Conservation (phyloP, 1,140 invertebrate species). For the Drosophila kepulauana region DNA sequence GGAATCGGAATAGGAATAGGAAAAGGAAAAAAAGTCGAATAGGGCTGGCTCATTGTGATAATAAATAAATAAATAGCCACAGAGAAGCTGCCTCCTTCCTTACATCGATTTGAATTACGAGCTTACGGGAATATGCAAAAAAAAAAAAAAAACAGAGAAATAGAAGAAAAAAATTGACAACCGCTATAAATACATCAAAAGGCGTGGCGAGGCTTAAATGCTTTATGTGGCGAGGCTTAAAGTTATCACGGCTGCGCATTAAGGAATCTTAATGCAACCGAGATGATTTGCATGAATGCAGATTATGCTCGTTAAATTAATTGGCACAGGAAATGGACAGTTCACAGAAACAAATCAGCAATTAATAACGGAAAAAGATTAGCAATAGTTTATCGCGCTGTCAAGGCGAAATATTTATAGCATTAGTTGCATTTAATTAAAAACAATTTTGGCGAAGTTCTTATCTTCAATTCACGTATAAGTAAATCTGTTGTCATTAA, state of each 20-base stretch:
- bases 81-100: conserved; percentile 50
- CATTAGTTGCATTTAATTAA: too few species aligned
- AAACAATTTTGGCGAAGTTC: conserved; percentile 8
- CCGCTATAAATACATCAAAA: conserved; percentile 67
- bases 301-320: conserved; percentile 26
- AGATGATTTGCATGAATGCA: conserved; percentile 44
- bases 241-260: conserved; percentile 59
- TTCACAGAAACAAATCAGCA: conserved; percentile 17
- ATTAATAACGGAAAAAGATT: conserved; percentile 13
- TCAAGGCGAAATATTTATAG: not conserved
- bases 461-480: conserved; percentile 5
- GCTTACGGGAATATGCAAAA: conserved; percentile 60
- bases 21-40: conserved; percentile 30
- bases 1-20: conserved; percentile 2
- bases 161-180: conserved; percentile 34
- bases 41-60: conserved; percentile 78
- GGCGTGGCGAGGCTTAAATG: conserved; percentile 67
- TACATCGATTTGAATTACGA: conserved; percentile 63
- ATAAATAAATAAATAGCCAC: conserved; percentile 79
- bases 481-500: conserved; percentile 19
- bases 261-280: conserved; percentile 48
- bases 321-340: conserved; percentile 36
- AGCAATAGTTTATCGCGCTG: not conserved
- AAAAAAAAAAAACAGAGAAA: conserved; percentile 10
- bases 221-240: conserved; percentile 66